Evolutionary conservation across 1,140 invertebrate genomes (phyloP), one percentile per base, ranked within the genome.

Genomic region (Cotesia typhae): DNA sequence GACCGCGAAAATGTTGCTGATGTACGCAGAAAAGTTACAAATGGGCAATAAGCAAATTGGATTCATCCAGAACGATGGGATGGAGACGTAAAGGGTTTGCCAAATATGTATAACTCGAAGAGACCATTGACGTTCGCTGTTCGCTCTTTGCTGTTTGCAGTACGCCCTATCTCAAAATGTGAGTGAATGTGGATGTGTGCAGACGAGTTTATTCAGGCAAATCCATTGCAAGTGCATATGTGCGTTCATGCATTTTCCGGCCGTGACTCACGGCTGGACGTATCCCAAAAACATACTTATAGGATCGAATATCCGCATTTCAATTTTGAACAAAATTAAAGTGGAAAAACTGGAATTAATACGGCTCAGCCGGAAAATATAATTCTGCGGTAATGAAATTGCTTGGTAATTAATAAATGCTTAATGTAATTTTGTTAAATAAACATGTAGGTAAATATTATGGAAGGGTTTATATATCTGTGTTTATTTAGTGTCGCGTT

Each of bases 31-130:
- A 78, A 77, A 72, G 74, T 72, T 76, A 79, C 72, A 77, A 81
- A 79, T 74, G 76, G 76, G 75, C 79, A 79, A 79, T 81, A 79
- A 79, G 80, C 75, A 78, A 76, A 81, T 81, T 81, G 79, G 78
- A 79, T 78, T 77, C 74, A 71, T 70, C 67, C 66, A 70, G 68
- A 53, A 66, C 17, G 63, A 74, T 37, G 72, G 47, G 63, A 73
- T 51, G 70, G 28, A 36, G 35, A 41, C 55, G 52, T 60, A 59
- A 69, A 73, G 73, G 71, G 75, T 72, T 76, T 79, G 79, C 79
- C 79, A 80, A 80, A 80, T 79, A 74, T 75, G 74, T 76, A 74
- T 74, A 67, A 36, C 67, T 74, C 65, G 72, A 80, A 77, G 76
- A 75, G 74, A 71, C 60, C 72, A 74, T 75, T 63, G 70, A 17